phyloP scores from a whole-genome alignment of 92 coral and sea anemone genomes.

The Metridium senile region DNA sequence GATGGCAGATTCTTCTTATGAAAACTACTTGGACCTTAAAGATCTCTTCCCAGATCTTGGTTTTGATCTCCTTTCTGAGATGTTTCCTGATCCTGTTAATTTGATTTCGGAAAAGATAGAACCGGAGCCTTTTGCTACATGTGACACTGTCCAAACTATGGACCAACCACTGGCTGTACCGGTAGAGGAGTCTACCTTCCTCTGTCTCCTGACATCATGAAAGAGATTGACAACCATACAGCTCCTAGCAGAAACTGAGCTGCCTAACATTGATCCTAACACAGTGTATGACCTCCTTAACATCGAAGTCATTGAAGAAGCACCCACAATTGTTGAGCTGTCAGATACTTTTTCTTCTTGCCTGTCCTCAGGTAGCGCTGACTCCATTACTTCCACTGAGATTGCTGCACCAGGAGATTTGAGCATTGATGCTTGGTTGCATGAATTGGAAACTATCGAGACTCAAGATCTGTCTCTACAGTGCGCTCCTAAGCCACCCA shows the following conservation, averaged over 20 bases:
- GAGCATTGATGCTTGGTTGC: conserved; percentile 6
- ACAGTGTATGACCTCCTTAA: conserved; percentile 13
- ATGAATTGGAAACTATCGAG: conserved; percentile 4
- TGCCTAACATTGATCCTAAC: background rate
- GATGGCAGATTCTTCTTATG: conserved; percentile 72
- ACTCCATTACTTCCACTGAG: conserved; percentile 23
- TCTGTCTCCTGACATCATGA: conserved; percentile 6
- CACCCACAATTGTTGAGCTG: conserved; percentile 16
- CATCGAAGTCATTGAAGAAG: conserved; percentile 40
- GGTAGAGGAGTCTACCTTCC: background rate
- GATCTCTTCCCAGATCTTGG: conserved; percentile 66
- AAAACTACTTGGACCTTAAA: conserved; percentile 72
- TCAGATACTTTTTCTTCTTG: background rate
- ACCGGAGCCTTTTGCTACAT: background rate
- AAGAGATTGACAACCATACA: conserved; percentile 21
- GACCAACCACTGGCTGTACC: background rate
- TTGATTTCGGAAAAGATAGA: conserved; percentile 40
- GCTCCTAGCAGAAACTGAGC: conserved; percentile 20
- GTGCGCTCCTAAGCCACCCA: background rate
- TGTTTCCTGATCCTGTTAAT: conserved; percentile 21
- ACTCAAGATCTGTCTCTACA: background rate
- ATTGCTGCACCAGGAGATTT: background rate
- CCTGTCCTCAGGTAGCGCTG: conserved; percentile 27
- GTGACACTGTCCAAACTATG: background rate
- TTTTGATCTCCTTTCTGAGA: conserved; percentile 14